phyloP scores from a whole-genome alignment of 2,888 invertebrate genomes.

The Tetragonisca angustula region DNA sequence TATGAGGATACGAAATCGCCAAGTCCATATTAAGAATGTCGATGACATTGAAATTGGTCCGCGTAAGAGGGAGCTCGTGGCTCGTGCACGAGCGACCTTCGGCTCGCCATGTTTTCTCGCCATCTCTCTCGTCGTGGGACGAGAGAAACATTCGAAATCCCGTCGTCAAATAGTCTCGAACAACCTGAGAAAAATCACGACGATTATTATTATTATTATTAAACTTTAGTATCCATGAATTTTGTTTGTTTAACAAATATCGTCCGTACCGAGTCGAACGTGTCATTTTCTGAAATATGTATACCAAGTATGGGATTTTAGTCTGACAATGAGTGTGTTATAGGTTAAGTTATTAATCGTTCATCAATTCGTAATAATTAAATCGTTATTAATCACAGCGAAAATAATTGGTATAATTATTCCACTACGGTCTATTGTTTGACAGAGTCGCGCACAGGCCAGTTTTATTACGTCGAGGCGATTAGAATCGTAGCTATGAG shows the following conservation, averaged over 20 bases:
- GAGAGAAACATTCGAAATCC: neutral
- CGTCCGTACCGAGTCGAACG: too few relatives aligned
- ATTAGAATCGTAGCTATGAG: neutral
- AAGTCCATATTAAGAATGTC: constrained; percentile 23
- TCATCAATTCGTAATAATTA: neutral
- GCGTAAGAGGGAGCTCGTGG: neutral
- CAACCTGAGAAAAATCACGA: too few relatives aligned
- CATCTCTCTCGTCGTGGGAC: neutral
- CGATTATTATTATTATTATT: too few relatives aligned
- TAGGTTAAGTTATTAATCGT: too few relatives aligned
- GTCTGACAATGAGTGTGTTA: too few relatives aligned
- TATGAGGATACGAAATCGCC: constrained; percentile 10
- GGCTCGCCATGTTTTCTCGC: neutral
- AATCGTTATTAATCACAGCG: neutral
- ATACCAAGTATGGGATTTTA: too few relatives aligned
- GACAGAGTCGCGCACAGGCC: neutral
- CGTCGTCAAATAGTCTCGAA: neutral
- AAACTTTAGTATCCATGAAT: too few relatives aligned
- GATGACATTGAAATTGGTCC: constrained; percentile 26
- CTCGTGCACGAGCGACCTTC: constrained; percentile 11
- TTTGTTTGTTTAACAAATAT: too few relatives aligned
- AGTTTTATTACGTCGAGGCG: neutral
- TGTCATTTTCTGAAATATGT: too few relatives aligned
- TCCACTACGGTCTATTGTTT: neutral
- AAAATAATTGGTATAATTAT: neutral